A percentile compares a stretch with the other conserved stretches of the same genome.
These are phyloP conservation scores for Protodeltote pygarga DNA, from an alignment of 2,888 invertebrate genomes.

Conservation along the genomic window DNA sequence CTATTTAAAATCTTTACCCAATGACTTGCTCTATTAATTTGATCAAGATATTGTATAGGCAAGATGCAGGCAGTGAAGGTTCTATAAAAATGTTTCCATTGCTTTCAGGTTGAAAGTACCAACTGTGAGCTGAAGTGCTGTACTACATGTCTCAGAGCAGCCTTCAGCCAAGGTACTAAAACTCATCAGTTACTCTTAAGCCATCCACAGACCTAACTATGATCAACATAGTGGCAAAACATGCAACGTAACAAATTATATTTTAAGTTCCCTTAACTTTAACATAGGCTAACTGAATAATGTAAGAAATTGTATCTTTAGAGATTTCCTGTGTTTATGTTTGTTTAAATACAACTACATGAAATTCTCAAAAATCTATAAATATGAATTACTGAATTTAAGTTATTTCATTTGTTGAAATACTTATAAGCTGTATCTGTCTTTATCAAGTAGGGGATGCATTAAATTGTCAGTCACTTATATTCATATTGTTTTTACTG, in stretches of 20 bases:
- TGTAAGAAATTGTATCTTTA: constrained; percentile 52
- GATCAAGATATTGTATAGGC: too few species aligned
- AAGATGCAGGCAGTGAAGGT: too few species aligned
- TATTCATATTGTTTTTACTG: too few species aligned
- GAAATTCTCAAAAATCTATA: constrained; percentile 37
- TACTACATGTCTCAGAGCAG: constrained; percentile 64
- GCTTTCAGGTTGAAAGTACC: constrained; percentile 72
- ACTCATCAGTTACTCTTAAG: constrained; percentile 68
- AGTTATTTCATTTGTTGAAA: constrained; percentile 50
- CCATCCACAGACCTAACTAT: constrained; percentile 80
- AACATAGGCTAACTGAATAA: constrained; percentile 59
- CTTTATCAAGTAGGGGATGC: too few species aligned
- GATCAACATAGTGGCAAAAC: constrained; percentile 78
- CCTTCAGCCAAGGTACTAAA: constrained; percentile 81
- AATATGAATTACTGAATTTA: constrained; percentile 50
- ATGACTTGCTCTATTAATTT: too few species aligned
- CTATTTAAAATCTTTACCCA: too few species aligned
- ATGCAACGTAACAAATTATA: constrained; percentile 77
- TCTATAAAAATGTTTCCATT: neutral
- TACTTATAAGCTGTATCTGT: constrained; percentile 45
- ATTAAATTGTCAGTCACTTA: too few species aligned
- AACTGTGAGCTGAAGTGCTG: constrained; percentile 75
- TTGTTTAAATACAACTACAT: constrained; percentile 42
- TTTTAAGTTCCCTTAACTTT: constrained; percentile 60
- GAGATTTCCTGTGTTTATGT: constrained; percentile 41